Evolutionary conservation across 2,797 vertebrate species (phyloP).

Genomic region (Scomberomorus guttatus): DNA sequence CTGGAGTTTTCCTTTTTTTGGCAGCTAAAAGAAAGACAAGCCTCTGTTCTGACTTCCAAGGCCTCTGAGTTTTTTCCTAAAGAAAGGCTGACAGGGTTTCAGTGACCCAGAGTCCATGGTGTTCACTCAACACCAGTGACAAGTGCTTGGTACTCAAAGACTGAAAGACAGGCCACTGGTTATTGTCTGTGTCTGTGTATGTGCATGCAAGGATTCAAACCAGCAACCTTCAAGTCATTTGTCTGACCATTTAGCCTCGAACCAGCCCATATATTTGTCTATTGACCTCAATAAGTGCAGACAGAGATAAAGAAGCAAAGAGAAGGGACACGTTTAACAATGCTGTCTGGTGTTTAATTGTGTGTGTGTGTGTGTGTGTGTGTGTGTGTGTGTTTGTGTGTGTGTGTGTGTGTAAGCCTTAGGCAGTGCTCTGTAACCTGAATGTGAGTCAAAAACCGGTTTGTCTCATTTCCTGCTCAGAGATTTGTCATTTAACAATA

Average conservation of each 20-base stretch:
- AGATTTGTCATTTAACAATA: constrained; percentile 71
- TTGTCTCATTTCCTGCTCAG: constrained; percentile 72
- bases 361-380: constrained; percentile 40
- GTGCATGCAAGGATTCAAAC: constrained; percentile 42
- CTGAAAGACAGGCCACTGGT: constrained; percentile 17
- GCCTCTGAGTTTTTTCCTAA: constrained; percentile 7
- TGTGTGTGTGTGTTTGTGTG: constrained; percentile 25
- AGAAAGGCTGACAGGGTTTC: constrained; percentile 24
- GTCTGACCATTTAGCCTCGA: constrained; percentile 45
- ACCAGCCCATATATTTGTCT: constrained; percentile 48
- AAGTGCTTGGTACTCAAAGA: neutral
- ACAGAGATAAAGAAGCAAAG: constrained; percentile 49
- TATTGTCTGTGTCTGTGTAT: constrained; percentile 14
- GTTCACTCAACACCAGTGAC: constrained; percentile 22
- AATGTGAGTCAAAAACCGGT: constrained; percentile 78
- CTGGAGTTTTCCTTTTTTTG: neutral
- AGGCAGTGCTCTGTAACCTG: constrained; percentile 70
- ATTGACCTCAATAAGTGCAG: constrained; percentile 67
- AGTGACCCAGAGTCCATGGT: constrained; percentile 36
- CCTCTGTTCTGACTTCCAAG: constrained; percentile 7
- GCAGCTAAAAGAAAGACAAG: neutral
- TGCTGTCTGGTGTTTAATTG: constrained; percentile 67
- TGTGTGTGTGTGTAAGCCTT: constrained; percentile 46
- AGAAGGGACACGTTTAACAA: constrained; percentile 62
- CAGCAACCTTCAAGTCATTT: constrained; percentile 45